A percentile compares a stretch with the other conserved stretches of the same genome.
phyloP scores from a whole-genome alignment of 2,888 invertebrate genomes.

The Lottia scabra region DNA sequence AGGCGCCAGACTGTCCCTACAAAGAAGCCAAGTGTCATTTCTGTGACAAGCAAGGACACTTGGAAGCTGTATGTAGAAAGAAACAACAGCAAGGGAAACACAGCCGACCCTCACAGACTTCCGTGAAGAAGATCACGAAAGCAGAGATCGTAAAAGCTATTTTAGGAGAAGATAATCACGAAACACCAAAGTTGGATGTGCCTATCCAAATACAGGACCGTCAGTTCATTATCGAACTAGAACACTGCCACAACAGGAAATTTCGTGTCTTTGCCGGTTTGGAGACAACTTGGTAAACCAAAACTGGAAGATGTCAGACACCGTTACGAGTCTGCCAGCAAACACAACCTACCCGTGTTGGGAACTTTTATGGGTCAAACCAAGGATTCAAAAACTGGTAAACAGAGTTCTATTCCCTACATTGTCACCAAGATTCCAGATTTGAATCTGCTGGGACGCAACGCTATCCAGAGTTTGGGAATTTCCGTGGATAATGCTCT shows the following conservation, averaged over 20 bases:
- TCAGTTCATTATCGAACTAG: background rate
- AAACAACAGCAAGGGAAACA: background rate
- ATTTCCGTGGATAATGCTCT: background rate
- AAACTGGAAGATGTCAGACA: too few species aligned
- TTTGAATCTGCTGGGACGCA: too few species aligned
- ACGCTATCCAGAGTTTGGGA: background rate
- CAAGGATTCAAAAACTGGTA: too few species aligned
- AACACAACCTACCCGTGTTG: background rate
- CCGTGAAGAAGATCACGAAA: background rate
- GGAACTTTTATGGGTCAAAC: too few species aligned
- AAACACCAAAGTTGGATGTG: background rate
- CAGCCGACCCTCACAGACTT: background rate
- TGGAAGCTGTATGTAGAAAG: background rate
- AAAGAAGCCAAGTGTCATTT: background rate
- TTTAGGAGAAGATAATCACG: background rate
- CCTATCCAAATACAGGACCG: background rate
- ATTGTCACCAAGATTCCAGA: too few species aligned
- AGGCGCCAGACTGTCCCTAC: background rate
- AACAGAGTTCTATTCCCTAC: too few species aligned
- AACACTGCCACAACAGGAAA: too few species aligned
- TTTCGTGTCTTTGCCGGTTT: too few species aligned
- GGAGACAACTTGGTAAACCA: too few species aligned
- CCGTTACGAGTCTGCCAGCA: background rate
- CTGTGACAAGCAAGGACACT: conserved; percentile 5
- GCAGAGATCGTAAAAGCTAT: background rate